A percentile compares a stretch with the other conserved stretches of the same genome.
phyloP scores from a whole-genome alignment of 2,797 vertebrate genomes.

The Glyptemys insculpta region DNA sequence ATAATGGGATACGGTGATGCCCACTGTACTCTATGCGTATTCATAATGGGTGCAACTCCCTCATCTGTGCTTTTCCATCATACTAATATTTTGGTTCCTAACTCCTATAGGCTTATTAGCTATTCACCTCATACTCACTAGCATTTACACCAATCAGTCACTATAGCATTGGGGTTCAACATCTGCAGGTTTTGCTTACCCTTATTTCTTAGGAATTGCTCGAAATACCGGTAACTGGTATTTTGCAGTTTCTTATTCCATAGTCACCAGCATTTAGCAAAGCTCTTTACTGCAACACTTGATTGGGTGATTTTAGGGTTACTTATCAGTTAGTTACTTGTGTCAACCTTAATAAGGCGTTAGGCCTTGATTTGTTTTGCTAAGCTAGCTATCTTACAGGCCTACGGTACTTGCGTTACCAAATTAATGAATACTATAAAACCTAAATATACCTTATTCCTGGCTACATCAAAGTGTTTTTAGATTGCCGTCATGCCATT shows the following conservation, averaged over 20 bases:
- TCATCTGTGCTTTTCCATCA: background rate
- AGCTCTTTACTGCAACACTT: background rate
- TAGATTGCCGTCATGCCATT: fast-evolving
- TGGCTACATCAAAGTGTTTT: background rate
- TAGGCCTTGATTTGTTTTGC: background rate
- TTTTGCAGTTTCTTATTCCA: background rate
- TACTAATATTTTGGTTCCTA: background rate
- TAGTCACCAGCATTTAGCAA: background rate
- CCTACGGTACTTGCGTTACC: background rate
- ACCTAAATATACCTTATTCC: background rate
- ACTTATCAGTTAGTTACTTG: background rate
- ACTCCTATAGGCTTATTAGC: background rate
- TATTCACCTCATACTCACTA: background rate
- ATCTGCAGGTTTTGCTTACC: background rate
- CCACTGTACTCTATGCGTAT: background rate
- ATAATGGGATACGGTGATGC: background rate
- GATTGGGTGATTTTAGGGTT: background rate
- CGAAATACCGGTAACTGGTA: background rate
- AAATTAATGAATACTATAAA: background rate
- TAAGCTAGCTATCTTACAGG: background rate
- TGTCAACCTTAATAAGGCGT: background rate
- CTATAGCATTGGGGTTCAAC: background rate
- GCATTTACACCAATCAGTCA: background rate
- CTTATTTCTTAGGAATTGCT: background rate
- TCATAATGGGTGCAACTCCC: background rate